Base-by-base conservation (phyloP, 2,888 invertebrate genomes). In the Athalia circularis region DNA sequence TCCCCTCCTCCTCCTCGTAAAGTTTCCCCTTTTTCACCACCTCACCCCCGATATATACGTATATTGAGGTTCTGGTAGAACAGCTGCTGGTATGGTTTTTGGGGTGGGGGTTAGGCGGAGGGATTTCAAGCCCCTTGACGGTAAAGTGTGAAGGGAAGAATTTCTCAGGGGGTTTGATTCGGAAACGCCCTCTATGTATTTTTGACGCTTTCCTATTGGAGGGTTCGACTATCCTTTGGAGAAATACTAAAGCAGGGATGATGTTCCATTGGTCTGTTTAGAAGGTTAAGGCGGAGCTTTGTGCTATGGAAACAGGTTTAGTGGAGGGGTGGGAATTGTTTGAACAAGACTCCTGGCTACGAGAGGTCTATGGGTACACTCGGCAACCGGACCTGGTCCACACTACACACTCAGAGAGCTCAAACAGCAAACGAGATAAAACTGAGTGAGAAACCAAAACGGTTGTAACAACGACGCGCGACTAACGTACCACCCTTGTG, bases 331-430 rank as follows among this genome's bases (percentile, higher is more conserved):
- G 59, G 89, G 88, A 83, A 50, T 65, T 90, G 87, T 89, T 90
- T 89, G 89, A 89, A 89, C 89, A 90, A 89, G 88, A 86, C 87
- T 85, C 85, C 85, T 85, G 85, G 87, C 87, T 86, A 87, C 85
- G 85, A 87, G 89, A 88, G 88, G 85, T 85, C 85, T 88, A 84
- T 29, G 88, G 87, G 88, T 87, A 89, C 90, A 90, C 89, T 90
- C 89, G 89, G 86, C 86, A 86, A 87, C 87, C 88, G 88, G 89
- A 88, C 86, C 86, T 87, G 89, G 87, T 88, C 88, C 88, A 87
- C 85, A 86, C 87, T 85, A 81, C 87, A 86, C 87, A 88, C 86
- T 84, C 85, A 87, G 87, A 83, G 86, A 9, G 62, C 29, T 62
- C 6, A 61, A 62, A 64, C 75, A 62, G 52, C 48, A 50, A 29